A percentile compares a stretch with the other conserved stretches of the same genome.
phyloP scores from a whole-genome alignment of 2,888 invertebrate species.

The Dolichomitus sp. region DNA sequence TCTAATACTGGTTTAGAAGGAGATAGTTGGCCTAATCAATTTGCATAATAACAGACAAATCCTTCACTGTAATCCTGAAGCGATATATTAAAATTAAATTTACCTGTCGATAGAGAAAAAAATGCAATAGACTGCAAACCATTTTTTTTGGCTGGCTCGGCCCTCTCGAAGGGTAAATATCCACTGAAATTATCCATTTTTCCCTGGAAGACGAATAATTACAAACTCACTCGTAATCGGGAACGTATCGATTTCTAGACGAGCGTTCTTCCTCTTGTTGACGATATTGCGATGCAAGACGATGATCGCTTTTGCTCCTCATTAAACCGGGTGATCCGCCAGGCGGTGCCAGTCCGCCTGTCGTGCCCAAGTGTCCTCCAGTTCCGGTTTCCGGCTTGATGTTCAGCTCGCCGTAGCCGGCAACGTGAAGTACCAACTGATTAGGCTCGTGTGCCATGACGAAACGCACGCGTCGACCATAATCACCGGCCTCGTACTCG shows the following conservation, averaged over 20 bases:
- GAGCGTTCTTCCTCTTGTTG: slow-evolving; percentile 91
- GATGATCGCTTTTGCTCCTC: slow-evolving; percentile 97
- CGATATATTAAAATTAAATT: no score
- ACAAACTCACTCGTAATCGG: slow-evolving; percentile 84
- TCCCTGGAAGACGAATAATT: neutral
- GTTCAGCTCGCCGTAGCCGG: slow-evolving; percentile 96
- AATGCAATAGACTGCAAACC: no score
- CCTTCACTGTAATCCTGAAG: no score
- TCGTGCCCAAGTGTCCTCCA: slow-evolving; percentile 85
- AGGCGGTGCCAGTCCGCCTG: slow-evolving; percentile 88
- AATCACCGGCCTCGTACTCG: slow-evolving; percentile 97
- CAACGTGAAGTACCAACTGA: slow-evolving; percentile 94
- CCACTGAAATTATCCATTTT: no score
- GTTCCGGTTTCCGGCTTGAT: slow-evolving; percentile 89
- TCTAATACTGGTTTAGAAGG: no score
- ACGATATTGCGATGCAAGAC: slow-evolving; percentile 95
- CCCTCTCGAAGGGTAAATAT: no score
- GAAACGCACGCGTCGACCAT: slow-evolving; percentile 94
- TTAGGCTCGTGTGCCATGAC: slow-evolving; percentile 97
- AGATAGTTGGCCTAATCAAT: no score
- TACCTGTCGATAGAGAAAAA: no score
- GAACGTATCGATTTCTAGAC: slow-evolving; percentile 84
- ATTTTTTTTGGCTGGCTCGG: no score
- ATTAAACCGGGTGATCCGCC: slow-evolving; percentile 92
- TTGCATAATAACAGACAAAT: no score